Conservation (phyloP, 2,113 vertebrate species). For the Crotophaga sulcirostris region DNA sequence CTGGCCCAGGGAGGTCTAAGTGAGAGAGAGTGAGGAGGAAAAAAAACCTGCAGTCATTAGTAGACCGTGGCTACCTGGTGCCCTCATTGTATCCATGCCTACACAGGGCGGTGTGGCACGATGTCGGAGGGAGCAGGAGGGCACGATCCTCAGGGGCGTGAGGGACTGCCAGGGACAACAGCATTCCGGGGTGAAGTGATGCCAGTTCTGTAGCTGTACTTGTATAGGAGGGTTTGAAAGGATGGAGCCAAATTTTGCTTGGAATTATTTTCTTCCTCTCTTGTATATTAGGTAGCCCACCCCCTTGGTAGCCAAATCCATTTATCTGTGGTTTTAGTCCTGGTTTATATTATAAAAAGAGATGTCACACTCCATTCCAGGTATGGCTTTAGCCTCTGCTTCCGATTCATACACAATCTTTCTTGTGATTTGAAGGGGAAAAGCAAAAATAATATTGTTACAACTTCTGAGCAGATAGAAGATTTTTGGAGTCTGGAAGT, state of each 20-base stretch:
- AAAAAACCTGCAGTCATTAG: no score
- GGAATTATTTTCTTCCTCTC: background rate
- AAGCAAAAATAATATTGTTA: conserved; percentile 60
- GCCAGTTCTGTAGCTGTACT: background rate
- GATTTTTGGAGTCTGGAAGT: conserved; percentile 12
- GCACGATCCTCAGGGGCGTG: background rate
- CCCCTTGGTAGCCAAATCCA: background rate
- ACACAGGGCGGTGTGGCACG: rapidly evolving
- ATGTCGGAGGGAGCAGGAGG: background rate
- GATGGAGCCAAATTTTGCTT: background rate
- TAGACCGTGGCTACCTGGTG: background rate
- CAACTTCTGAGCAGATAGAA: conserved; percentile 27
- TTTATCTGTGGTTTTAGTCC: conserved; percentile 11
- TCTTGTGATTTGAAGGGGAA: conserved; percentile 49
- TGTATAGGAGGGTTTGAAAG: background rate
- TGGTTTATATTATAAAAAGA: background rate
- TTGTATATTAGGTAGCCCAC: background rate
- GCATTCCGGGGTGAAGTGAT: background rate
- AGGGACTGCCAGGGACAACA: background rate
- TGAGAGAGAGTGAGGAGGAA: background rate
- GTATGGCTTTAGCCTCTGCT: conserved; percentile 1
- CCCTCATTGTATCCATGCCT: background rate
- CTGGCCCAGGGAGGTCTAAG: background rate
- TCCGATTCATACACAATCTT: conserved; percentile 20
- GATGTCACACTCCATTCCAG: background rate